A percentile compares a stretch with the other conserved stretches of the same genome.
Conservation (phyloP, 1,140 invertebrate genomes). For the Aphis gossypii region DNA sequence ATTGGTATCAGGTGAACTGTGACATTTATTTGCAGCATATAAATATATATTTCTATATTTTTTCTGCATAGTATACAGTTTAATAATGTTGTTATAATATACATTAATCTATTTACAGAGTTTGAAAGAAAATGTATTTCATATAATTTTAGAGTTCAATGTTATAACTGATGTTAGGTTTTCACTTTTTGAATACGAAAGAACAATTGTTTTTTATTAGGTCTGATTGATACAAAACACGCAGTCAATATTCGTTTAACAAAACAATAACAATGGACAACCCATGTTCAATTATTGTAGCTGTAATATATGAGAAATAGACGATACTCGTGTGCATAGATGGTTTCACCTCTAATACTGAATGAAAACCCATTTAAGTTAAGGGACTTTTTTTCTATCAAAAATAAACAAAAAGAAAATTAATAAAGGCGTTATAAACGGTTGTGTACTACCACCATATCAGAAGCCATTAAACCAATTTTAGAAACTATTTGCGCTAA, state of each 20-base stretch:
- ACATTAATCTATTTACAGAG: background rate
- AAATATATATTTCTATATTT: background rate
- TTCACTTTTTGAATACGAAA: background rate
- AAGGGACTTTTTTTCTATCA: background rate
- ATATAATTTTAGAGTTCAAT: background rate
- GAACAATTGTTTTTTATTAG: background rate
- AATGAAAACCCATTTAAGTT: background rate
- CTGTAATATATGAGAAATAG: background rate
- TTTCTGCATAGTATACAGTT: background rate
- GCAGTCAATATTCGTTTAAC: background rate
- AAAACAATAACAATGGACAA: background rate
- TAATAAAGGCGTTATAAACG: background rate
- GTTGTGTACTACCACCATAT: background rate
- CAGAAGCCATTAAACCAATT: background rate
- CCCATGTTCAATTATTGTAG: background rate
- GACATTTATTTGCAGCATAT: background rate
- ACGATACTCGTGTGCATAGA: background rate
- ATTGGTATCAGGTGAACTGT: background rate
- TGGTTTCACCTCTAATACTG: background rate
- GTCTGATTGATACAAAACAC: background rate
- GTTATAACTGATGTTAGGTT: background rate
- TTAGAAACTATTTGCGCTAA: background rate
- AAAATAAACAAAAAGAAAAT: background rate
- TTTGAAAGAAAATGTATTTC: background rate
- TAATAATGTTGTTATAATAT: background rate